These are phyloP conservation scores for Heteropelma amictum DNA, from an alignment of 2,888 invertebrate genomes.

Conservation along the genomic window DNA sequence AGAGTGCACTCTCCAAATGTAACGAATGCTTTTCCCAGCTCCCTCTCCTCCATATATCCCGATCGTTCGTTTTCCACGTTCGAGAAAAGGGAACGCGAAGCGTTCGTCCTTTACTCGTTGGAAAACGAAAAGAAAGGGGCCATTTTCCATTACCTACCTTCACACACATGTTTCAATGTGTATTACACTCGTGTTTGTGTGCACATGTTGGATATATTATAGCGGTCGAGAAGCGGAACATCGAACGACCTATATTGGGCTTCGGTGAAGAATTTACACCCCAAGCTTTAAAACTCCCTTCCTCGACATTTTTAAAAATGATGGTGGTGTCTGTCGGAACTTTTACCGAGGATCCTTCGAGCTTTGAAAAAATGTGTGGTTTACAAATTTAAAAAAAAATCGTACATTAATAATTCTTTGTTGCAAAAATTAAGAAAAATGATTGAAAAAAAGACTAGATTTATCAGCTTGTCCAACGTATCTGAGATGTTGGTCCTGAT, in stretches of 20 bases:
- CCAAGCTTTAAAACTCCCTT: conserved; percentile 24
- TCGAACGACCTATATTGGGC: conserved; percentile 58
- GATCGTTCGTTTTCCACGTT: conserved; percentile 48
- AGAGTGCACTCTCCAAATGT: conserved; percentile 51
- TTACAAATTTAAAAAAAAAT: not conserved
- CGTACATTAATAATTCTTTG: too few relatives aligned
- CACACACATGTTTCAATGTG: not conserved
- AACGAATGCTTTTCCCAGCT: conserved; percentile 51
- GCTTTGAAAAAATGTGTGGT: not conserved
- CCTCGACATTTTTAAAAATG: conserved; percentile 45
- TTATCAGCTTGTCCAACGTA: conserved; percentile 26
- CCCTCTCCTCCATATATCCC: conserved; percentile 44
- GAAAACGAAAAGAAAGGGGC: conserved; percentile 33
- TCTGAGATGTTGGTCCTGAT: conserved; percentile 22
- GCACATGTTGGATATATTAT: not conserved
- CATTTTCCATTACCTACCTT: conserved; percentile 4
- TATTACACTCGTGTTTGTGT: not conserved
- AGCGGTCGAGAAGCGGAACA: conserved; percentile 38
- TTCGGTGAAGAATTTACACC: conserved; percentile 59
- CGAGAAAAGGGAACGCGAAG: conserved; percentile 22
- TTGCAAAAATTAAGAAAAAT: too few relatives aligned
- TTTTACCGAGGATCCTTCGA: not conserved
- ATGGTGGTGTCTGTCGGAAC: conserved; percentile 12
- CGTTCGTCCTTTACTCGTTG: conserved; percentile 38
- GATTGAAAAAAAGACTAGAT: too few relatives aligned